Conservation (phyloP, 2,113 vertebrate species). For the Calypte anna region DNA sequence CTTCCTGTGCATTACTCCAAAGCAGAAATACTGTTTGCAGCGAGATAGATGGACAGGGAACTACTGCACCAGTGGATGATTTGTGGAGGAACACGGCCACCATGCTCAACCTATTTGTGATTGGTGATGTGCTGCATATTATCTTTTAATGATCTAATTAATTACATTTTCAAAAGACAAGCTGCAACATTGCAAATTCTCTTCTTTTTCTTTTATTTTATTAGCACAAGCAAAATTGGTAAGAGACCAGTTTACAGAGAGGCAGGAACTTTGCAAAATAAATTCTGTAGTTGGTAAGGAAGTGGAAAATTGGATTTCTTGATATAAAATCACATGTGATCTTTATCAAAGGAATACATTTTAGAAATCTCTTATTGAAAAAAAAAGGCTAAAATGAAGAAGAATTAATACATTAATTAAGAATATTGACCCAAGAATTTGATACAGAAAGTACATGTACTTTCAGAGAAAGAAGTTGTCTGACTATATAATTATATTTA, state of each 20-base stretch:
- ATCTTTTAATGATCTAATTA: background rate
- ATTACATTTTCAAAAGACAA: background rate
- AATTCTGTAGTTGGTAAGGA: background rate
- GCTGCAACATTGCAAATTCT: background rate
- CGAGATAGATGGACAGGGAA: background rate
- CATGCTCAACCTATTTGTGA: background rate
- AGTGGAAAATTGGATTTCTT: background rate
- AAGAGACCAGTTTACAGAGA: background rate
- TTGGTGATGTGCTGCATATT: background rate
- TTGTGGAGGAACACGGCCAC: background rate
- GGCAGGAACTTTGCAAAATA: background rate
- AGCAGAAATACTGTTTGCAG: background rate
- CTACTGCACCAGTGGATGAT: background rate
- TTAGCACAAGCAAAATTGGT: background rate
- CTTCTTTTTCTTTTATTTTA: background rate
- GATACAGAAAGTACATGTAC: background rate
- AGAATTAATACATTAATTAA: constrained; percentile 41
- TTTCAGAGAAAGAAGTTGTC: background rate
- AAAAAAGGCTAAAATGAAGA: background rate
- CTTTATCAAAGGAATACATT: constrained; percentile 20
- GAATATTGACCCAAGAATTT: constrained; percentile 21
- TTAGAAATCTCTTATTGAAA: constrained; percentile 11
- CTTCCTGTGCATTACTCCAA: background rate
- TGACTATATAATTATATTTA: background rate
- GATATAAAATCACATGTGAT: background rate